These are phyloP conservation scores for Enoplosus armatus DNA, from an alignment of 2,797 vertebrate genomes.

Conservation along the genomic window DNA sequence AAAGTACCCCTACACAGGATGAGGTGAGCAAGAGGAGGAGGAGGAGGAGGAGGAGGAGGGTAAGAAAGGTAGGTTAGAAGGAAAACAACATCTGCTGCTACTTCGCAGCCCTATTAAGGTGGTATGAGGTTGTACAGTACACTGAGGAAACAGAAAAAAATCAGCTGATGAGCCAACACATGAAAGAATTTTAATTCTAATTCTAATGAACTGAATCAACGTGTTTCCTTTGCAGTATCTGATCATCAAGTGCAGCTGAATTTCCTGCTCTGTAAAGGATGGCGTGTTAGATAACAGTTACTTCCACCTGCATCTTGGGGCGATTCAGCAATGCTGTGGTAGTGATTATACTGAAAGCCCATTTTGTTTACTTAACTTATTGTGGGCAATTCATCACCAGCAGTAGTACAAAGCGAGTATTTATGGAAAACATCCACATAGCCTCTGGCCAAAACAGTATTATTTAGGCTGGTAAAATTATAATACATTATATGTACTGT, in stretches of 20 bases:
- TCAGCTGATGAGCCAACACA: constrained; percentile 50
- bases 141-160: constrained; percentile 39
- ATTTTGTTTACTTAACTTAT: constrained; percentile 48
- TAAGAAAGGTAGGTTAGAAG: constrained; percentile 90
- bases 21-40: constrained; percentile 91
- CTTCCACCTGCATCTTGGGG: constrained; percentile 44
- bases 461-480: constrained; percentile 22
- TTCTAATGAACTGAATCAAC: constrained; percentile 30
- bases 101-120: constrained; percentile 71
- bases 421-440: constrained; percentile 50
- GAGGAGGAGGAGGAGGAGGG: constrained; percentile 82
- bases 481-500: constrained; percentile 4
- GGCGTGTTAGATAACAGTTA: constrained; percentile 80
- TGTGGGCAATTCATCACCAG: constrained; percentile 47
- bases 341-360: constrained; percentile 48
- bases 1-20: constrained; percentile 99
- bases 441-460: constrained; percentile 37
- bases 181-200: constrained; percentile 35
- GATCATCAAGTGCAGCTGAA: constrained; percentile 43
- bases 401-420: constrained; percentile 32
- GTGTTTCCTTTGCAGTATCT: constrained; percentile 44
- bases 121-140: constrained; percentile 57
- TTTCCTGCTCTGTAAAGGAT: constrained; percentile 80
- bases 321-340: constrained; percentile 33
- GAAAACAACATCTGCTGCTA: constrained; percentile 81